These are phyloP conservation scores for Rapana venosa DNA, from an alignment of 2,888 invertebrate species.

Conservation along the genomic window DNA sequence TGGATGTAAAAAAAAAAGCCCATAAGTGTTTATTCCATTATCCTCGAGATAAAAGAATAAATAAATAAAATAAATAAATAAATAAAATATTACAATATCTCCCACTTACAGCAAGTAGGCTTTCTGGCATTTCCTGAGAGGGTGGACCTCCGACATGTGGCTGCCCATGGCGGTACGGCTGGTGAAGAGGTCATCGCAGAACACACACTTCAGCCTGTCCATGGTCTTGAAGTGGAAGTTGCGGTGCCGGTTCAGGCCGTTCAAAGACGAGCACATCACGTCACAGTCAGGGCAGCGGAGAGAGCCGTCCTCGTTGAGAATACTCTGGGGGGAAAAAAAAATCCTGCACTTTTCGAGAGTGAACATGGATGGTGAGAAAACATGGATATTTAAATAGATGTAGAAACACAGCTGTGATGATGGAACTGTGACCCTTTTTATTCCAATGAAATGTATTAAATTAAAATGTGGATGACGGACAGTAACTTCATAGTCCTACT, in stretches of 20 bases:
- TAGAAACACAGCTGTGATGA: neutral
- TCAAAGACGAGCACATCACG: constrained; percentile 34
- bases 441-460: no score
- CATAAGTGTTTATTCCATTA: no score
- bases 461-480: no score
- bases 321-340: neutral
- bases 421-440: no score
- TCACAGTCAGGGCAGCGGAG: constrained; percentile 35
- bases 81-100: no score
- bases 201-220: constrained; percentile 38
- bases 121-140: constrained; percentile 12
- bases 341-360: neutral
- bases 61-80: no score
- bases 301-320: constrained; percentile 23
- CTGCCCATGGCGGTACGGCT: neutral
- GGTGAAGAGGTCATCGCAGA: constrained; percentile 7
- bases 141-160: constrained; percentile 24
- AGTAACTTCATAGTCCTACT: no score
- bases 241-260: constrained; percentile 34
- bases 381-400: neutral
- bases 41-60: no score
- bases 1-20: no score
- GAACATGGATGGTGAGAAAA: neutral
- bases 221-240: constrained; percentile 34
- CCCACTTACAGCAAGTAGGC: constrained; percentile 17